Conservation (phyloP, 2,113 vertebrate species). For the Onychostruthus taczanowskii region DNA sequence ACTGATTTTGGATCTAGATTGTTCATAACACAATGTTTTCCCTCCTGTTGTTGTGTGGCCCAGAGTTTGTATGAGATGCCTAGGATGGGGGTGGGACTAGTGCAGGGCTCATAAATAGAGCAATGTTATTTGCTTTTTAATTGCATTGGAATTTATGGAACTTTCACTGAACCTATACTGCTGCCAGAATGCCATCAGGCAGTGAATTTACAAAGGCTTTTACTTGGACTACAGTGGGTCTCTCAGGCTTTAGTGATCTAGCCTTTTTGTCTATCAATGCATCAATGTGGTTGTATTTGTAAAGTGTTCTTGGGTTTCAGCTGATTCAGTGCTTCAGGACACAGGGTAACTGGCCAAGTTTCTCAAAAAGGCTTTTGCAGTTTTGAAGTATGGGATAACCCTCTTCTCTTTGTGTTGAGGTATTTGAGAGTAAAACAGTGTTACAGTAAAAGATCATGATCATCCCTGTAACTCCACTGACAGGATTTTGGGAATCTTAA, state of each 20-base stretch:
- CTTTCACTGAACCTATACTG: fast-evolving
- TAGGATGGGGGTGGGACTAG: background rate
- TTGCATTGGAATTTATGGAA: background rate
- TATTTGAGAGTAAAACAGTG: background rate
- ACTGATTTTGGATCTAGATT: background rate
- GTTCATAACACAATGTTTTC: background rate
- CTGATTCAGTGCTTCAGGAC: background rate
- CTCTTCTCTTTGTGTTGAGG: background rate
- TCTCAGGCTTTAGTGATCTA: background rate
- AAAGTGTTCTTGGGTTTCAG: background rate
- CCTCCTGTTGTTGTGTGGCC: background rate
- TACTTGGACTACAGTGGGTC: background rate
- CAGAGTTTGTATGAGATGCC: background rate
- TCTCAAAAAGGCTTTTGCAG: background rate
- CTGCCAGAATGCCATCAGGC: background rate
- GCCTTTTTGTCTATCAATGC: background rate
- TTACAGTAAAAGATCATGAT: background rate
- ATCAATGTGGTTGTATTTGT: background rate
- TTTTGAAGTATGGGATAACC: background rate
- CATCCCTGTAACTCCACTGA: background rate
- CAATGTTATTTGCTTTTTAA: background rate
- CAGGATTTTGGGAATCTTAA: background rate
- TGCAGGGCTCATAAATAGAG: background rate
- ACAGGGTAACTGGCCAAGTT: background rate
- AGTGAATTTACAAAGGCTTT: background rate